Evolutionary conservation across 2,888 invertebrate species (phyloP).

Genomic region (Agriopis marginaria): DNA sequence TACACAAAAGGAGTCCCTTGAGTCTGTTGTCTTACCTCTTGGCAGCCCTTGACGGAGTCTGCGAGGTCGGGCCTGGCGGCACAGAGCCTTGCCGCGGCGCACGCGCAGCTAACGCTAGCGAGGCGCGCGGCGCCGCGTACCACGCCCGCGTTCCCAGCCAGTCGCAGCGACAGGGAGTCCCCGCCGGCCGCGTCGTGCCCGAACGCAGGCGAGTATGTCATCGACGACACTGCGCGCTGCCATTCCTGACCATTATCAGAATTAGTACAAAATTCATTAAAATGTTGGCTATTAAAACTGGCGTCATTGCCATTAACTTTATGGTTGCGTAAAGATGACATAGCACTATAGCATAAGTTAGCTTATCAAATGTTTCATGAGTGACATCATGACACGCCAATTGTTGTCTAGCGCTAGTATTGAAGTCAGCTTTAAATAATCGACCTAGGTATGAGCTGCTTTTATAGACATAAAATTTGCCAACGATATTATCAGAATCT

Average conservation of each 20-base stretch:
- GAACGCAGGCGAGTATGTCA: constrained; percentile 56
- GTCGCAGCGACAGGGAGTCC: constrained; percentile 47
- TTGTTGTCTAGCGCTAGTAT: background rate
- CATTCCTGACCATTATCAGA: constrained; percentile 64
- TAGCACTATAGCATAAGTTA: background rate
- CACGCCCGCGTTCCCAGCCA: constrained; percentile 74
- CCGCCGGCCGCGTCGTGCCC: constrained; percentile 35
- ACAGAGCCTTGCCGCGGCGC: constrained; percentile 77
- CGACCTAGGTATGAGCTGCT: background rate
- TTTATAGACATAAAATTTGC: background rate
- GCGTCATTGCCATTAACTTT: background rate
- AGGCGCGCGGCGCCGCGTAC: constrained; percentile 76
- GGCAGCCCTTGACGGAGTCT: constrained; percentile 69
- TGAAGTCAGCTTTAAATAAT: background rate
- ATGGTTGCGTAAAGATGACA: background rate
- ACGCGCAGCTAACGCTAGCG: constrained; percentile 80
- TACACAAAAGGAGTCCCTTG: too few species aligned
- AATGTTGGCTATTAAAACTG: background rate
- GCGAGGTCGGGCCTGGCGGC: constrained; percentile 71
- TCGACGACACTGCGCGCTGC: constrained; percentile 73
- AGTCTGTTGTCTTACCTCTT: constrained; percentile 64
- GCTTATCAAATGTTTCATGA: too few species aligned
- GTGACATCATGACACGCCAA: background rate
- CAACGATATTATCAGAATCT: too few species aligned
- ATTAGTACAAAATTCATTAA: background rate